Evolutionary conservation across 2,888 invertebrate species (phyloP), one percentile per base, ranked within the genome.

Genomic region (Nomada fucata): DNA sequence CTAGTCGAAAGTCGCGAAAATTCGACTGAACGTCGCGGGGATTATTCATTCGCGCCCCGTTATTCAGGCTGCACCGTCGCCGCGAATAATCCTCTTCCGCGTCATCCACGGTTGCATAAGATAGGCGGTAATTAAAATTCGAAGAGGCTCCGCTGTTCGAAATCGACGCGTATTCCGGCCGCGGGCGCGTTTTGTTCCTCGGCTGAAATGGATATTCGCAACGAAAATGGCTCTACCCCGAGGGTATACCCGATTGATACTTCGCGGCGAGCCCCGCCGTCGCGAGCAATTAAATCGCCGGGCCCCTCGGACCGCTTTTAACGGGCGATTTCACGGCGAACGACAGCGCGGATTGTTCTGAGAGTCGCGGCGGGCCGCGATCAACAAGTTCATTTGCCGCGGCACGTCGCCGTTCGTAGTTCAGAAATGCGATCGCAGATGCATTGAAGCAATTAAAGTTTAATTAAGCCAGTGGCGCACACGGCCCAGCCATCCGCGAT

Each of bases 381-480:
- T 79, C 79, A 76, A 79, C 83, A 76, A 84, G 83, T 79, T 71
- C 83, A 68, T 71, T 79, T 61, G 55, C 29, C 44, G 29, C 59
- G 59, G 42, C 50, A 20, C 61, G 80, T 50, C 20, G 60, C 53
- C 23, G 68, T 65, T 68, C 44, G 72, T 42, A 79, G 72, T 36
- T 47, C 20, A 52, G 79, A 60, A 78, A 69, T 52, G 75, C 67
- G 79, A 76, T 76, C 72, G 72, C 82, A 50, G 74, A 81, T 73
- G 71, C 76, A 79, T 84, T 23, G 70, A 71, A 74, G 79, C 60
- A 84, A 84, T 83, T 83, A 84, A 84, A 84, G 73, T 84, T 83
- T 85, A 85, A 85, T 85, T 79, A 85, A 84, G 78, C 80, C 50
- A 44, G 52, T 75, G 20, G 71, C 73, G 70, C 60, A 26, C 53